A percentile compares a stretch with the other conserved stretches of the same genome.
These are phyloP conservation scores for Drosophila nigritarsus DNA, from an alignment of 2,888 invertebrate genomes.

Conservation along the genomic window DNA sequence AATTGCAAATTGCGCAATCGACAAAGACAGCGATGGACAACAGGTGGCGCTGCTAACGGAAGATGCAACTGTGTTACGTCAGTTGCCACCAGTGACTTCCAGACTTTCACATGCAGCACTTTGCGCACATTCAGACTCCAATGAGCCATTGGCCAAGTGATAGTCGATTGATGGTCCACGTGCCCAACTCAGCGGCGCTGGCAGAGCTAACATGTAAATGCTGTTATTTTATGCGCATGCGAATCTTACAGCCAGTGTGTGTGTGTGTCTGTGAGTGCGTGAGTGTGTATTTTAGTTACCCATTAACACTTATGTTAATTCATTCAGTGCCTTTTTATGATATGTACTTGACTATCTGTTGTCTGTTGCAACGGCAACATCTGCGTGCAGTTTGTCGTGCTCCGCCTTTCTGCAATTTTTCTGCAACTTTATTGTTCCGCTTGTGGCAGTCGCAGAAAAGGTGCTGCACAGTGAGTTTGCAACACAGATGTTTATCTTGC, in stretches of 20 bases:
- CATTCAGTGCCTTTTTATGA: conserved; percentile 51
- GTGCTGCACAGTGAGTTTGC: conserved; percentile 41
- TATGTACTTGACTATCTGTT: conserved; percentile 43
- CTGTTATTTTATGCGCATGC: conserved; percentile 52
- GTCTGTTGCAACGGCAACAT: conserved; percentile 41
- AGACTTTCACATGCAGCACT: conserved; percentile 47
- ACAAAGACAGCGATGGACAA: conserved; percentile 32
- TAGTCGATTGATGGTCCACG: conserved; percentile 11
- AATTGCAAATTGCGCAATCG: conserved; percentile 67
- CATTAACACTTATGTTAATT: conserved; percentile 70
- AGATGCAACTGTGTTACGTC: conserved; percentile 71
- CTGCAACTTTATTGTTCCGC: conserved; percentile 55
- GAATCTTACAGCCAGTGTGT: conserved; percentile 30
- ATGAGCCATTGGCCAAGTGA: conserved; percentile 19
- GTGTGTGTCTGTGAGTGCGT: conserved; percentile 9
- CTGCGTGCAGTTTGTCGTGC: conserved; percentile 54
- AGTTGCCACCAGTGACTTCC: conserved; percentile 11
- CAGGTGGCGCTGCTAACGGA: conserved; percentile 35
- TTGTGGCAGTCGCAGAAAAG: conserved; percentile 16
- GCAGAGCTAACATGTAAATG: conserved; percentile 36
- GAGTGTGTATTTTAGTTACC: conserved; percentile 25
- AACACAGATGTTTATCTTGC: conserved; percentile 38
- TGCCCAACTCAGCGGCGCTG: not conserved
- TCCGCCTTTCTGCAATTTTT: conserved; percentile 39
- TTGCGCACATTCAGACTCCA: conserved; percentile 11